phyloP scores from a whole-genome alignment of 2,113 vertebrate genomes.

The Phylloscopus trochiloides region DNA sequence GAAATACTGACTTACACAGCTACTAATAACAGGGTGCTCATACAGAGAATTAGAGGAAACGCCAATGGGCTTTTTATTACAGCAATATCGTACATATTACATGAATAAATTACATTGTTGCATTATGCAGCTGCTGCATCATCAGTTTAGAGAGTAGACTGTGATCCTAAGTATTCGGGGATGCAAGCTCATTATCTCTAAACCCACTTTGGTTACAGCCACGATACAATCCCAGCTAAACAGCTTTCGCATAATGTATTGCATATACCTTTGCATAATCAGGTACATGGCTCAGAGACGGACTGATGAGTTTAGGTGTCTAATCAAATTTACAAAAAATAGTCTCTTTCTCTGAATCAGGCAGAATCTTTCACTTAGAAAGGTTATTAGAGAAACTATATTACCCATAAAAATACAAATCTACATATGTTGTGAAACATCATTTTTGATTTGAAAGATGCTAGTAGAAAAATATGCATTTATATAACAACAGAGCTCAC shows the following conservation, averaged over 20 bases:
- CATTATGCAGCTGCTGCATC: conserved; percentile 58
- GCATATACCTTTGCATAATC: conserved; percentile 31
- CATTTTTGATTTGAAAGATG: not conserved
- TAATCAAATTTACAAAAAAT: conserved; percentile 57
- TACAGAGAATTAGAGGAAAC: conserved; percentile 54
- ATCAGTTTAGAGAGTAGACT: conserved; percentile 58
- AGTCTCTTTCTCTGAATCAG: conserved; percentile 11
- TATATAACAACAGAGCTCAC: not conserved
- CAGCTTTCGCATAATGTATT: conserved; percentile 10
- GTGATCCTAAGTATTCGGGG: conserved; percentile 11
- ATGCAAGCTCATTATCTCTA: conserved; percentile 69
- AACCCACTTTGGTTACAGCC: conserved; percentile 61
- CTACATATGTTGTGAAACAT: conserved; percentile 42
- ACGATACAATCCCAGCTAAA: conserved; percentile 43
- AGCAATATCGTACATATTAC: conserved; percentile 49
- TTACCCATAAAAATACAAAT: conserved; percentile 61
- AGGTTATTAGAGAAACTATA: conserved; percentile 49
- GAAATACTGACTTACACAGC: conserved; percentile 40
- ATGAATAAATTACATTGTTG: conserved; percentile 63
- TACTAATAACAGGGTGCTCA: conserved; percentile 50
- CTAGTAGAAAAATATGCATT: conserved; percentile 9
- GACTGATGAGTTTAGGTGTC: conserved; percentile 48
- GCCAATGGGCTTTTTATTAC: conserved; percentile 61
- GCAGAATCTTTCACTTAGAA: conserved; percentile 48
- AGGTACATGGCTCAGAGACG: conserved; percentile 14